Evolutionary conservation across 2,888 invertebrate species (phyloP), one percentile per base, ranked within the genome.

Genomic region (Aphidius colemani): DNA sequence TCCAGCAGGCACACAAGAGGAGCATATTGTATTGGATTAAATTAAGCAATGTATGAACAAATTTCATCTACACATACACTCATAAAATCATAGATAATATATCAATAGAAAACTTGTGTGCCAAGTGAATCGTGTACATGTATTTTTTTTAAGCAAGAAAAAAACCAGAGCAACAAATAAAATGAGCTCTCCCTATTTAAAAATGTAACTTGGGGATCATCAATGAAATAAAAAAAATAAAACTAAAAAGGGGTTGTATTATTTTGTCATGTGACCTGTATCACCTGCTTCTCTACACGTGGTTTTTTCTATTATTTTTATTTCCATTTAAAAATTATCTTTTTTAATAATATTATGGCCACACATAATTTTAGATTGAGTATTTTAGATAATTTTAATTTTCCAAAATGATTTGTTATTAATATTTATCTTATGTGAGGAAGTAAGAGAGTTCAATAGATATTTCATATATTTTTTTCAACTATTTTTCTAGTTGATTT

Each of bases 21-120:
- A 72, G 75, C 81, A 81, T 79, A 81, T 80, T 79, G 77, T 78
- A 79, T 79, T 80, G 79, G 79, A 81, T 81, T 81, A 80, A 81
- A 79, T 80, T 79, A 79, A 80, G 74, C 78, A 70, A 69, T 70
- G 73, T 74, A 68, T 72, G 68, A 69, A 64, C 68, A 30, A 70
- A 70, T 67, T 63, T 69, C 64, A 66, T 67, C 64, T 59, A 64
- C 63, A 67, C 62, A 65, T 72, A 72, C 56, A 75, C 74, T 70
- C 72, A 69, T 30, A 30, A 30, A 30, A 30, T 30, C 5, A 30
- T 30, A 30, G 30, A 30, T 30, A 30, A 30, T 30, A 30, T 30
- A 30, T 30, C 30, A 30, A 30, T 30, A 30, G 30, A 30, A 69
- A 77, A 80, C 79, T 80, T 75, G 77, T 78, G 75, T 79, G 75